These are phyloP conservation scores for Stegostoma tigrinum DNA, from an alignment of 2,113 vertebrate genomes.

Conservation along the genomic window DNA sequence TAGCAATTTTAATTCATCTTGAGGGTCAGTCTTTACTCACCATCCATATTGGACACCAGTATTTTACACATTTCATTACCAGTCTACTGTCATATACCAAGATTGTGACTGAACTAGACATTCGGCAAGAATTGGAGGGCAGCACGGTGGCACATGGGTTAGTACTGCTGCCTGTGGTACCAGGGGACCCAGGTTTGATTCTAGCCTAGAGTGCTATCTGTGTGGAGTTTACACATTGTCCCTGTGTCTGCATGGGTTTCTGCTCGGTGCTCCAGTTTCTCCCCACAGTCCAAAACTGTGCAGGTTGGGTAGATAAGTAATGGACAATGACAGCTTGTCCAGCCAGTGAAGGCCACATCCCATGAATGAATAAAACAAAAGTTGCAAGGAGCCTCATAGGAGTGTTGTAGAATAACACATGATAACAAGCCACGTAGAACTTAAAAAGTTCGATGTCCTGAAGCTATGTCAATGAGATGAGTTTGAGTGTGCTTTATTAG, in stretches of 20 bases:
- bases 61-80: background rate
- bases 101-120: background rate
- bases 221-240: no score
- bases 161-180: no score
- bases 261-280: no score
- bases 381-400: background rate
- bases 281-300: no score
- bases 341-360: no score
- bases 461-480: background rate
- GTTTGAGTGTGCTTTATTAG: background rate
- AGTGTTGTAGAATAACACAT: background rate
- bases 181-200: no score
- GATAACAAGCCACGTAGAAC: background rate
- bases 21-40: background rate
- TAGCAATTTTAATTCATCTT: background rate
- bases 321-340: no score
- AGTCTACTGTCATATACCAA: background rate
- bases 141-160: no score
- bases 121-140: background rate
- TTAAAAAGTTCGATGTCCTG: background rate
- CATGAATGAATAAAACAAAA: background rate
- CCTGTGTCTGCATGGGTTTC: no score
- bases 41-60: background rate
- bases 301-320: no score
- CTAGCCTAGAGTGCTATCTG: no score